Evolutionary conservation across 1,140 invertebrate genomes (phyloP).

Genomic region (Zaprionus tsacasi): DNA sequence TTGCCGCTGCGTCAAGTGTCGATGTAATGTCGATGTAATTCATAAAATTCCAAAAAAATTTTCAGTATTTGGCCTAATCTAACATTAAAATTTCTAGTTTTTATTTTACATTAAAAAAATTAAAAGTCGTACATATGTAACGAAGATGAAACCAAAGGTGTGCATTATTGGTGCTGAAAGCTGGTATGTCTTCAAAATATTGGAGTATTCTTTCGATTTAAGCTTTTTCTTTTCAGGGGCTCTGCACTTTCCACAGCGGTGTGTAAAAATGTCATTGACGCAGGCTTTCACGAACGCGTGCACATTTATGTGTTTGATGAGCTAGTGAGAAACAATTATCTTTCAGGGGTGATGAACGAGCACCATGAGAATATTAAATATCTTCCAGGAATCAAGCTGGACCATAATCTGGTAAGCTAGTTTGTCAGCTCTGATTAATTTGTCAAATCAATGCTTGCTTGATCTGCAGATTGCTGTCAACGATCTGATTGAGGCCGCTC

Average conservation of each 20-base stretch:
- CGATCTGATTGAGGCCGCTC: constrained; percentile 94
- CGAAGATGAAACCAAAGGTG: constrained; percentile 44
- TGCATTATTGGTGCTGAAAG: constrained; percentile 69
- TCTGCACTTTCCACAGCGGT: constrained; percentile 65
- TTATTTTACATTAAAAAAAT: constrained; percentile 5
- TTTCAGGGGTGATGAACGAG: constrained; percentile 65
- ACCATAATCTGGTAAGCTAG: constrained; percentile 56
- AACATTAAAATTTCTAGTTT: not conserved
- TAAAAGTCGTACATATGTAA: constrained; percentile 3
- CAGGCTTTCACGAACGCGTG: constrained; percentile 47
- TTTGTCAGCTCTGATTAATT: not conserved
- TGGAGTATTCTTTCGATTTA: not conserved
- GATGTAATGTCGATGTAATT: too few relatives aligned
- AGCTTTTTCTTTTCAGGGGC: constrained; percentile 47
- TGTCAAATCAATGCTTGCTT: not conserved
- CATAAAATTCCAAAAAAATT: not conserved
- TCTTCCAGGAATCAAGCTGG: constrained; percentile 60
- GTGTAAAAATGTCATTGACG: constrained; percentile 46
- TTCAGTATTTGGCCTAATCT: constrained; percentile 7
- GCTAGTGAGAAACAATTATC: constrained; percentile 34
- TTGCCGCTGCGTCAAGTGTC: constrained; percentile 37
- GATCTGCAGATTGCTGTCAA: constrained; percentile 93
- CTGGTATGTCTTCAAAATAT: constrained; percentile 50
- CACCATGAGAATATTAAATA: constrained; percentile 69
- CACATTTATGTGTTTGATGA: constrained; percentile 69